Evolutionary conservation across 2,888 invertebrate genomes (phyloP), one percentile per base, ranked within the genome.

Genomic region (Rhagonycha lutea): DNA sequence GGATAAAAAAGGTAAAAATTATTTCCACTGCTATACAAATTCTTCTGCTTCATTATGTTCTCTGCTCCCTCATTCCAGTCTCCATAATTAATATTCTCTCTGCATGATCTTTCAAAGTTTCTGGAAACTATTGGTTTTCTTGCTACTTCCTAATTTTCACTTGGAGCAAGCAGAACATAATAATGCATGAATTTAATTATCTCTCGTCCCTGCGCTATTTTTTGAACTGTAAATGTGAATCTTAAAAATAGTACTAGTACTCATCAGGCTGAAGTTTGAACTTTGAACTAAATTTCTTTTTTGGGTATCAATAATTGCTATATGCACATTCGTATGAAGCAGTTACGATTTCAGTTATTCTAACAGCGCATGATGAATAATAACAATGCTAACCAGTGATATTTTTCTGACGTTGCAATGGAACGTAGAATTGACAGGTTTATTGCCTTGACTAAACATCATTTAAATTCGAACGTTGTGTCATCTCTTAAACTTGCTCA

Each of bases 381-480:
- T 83, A 84, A 85, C 84, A 83, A 84, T 83, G 82, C 81, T 78
- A 78, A 77, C 78, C 81, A 82, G 83, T 80, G 85, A 85, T 85
- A 85, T 85, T 85, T 85, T 85, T 84, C 82, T 85, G 85, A 85
- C 84, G 81, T 83, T 76, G 83, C 82, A 80, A 81, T 81, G 82
- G 81, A 81, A 81, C 79, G 79, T 81, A 83, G 80, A 78, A 80
- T 80, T 85, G 86, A 86, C 86, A 86, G 86, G 85, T 86, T 86
- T 86, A 86, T 85, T 86, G 86, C 85, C 80, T 81, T 81, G 83
- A 81, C 84, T 82, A 83, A 84, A 85, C 86, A 86, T 86, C 85
- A 86, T 86, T 86, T 86, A 85, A 86, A 86, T 85, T 85, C 85
- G 85, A 85, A 80, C 84, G 84, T 84, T 84, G 84, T 84, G 85